Evolutionary conservation across 64 coral and sea anemone genomes (phyloP), one percentile per base, ranked within the genome.

Genomic region (Montipora cactus): DNA sequence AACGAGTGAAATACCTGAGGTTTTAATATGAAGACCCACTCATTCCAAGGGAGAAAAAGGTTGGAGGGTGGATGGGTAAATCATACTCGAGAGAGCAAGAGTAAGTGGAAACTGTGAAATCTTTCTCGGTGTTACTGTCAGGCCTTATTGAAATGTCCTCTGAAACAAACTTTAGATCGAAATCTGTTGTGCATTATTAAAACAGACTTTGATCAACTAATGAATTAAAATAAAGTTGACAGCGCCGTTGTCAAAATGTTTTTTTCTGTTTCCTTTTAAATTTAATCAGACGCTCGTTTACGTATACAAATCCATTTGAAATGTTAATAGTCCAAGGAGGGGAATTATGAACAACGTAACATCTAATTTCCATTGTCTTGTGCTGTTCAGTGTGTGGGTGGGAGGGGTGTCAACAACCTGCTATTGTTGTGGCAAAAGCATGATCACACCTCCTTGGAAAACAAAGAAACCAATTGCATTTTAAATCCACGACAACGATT

Each of bases 331-430:
- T 37, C 37, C 2, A 37, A 37, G 37, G 37, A 37, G 37, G 37
- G 37, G 37, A 37, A 37, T 37, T 37, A 37, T 15, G 12, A 49
- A 48, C 76, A 50, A 48, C 49, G 13, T 5, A 15, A 4, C 53
- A n/a, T n/a, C 1, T 78, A 47, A 78, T 78, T 78, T 78, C 45
- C 47, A 49, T 78, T 47, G 76, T 78, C 76, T 21, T 71, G 18
- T 71, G 18, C 21, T 64, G 61, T 71, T 71, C 19, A 37, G 37
- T 37, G 37, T 37, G 68, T 23, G 68, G 14, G 21, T 37, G 68
- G 5, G 21, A 4, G 68, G 68, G 18, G 64, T 68, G 53, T 64
- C 61, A 15, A 12, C 61, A 64, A 64, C 9, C 9, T 71, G 68
- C 68, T 23, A 7, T 71, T 23, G 21, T 71, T 7, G 68, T 23